These are phyloP conservation scores for Lepus americanus DNA, from an alignment of 2,113 vertebrate species.

Conservation along the genomic window DNA sequence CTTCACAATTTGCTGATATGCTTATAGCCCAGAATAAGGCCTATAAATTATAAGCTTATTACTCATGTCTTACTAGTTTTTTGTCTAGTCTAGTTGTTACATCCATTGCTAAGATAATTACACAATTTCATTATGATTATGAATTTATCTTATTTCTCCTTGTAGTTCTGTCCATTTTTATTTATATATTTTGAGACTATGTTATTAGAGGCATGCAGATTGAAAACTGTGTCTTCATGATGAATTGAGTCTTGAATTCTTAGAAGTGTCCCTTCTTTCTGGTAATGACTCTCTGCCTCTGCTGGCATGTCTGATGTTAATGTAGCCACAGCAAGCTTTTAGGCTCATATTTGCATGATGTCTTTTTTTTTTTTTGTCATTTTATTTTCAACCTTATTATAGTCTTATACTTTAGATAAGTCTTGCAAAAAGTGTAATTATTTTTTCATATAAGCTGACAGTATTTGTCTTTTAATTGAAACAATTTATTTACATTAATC, in stretches of 20 bases:
- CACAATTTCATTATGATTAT: slow-evolving; percentile 50
- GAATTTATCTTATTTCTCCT: slow-evolving; percentile 61
- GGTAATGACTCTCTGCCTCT: slow-evolving; percentile 28
- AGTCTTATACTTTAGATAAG: slow-evolving; percentile 43
- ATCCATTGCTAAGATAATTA: slow-evolving; percentile 52
- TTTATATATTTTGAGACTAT: slow-evolving; percentile 38
- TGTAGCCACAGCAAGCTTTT: not conserved
- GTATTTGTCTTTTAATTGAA: slow-evolving; percentile 51
- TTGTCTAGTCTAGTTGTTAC: slow-evolving; percentile 45
- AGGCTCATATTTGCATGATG: slow-evolving; percentile 38
- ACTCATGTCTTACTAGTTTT: slow-evolving; percentile 39
- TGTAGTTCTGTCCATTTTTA: slow-evolving; percentile 49
- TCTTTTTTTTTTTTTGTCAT: slow-evolving; percentile 19
- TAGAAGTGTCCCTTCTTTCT: not conserved
- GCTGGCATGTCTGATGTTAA: not conserved
- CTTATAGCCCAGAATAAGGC: not conserved
- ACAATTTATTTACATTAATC: slow-evolving; percentile 10
- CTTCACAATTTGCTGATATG: slow-evolving; percentile 39
- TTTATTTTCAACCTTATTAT: slow-evolving; percentile 51
- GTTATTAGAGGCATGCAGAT: slow-evolving; percentile 26
- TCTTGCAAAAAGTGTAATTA: slow-evolving; percentile 33
- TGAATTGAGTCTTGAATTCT: slow-evolving; percentile 8
- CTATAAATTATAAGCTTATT: slow-evolving; percentile 24
- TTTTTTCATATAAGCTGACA: slow-evolving; percentile 51
- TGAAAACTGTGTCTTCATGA: slow-evolving; percentile 39